These are phyloP conservation scores for Drosophila fulvimacula DNA, from an alignment of 2,888 invertebrate genomes.

Conservation along the genomic window DNA sequence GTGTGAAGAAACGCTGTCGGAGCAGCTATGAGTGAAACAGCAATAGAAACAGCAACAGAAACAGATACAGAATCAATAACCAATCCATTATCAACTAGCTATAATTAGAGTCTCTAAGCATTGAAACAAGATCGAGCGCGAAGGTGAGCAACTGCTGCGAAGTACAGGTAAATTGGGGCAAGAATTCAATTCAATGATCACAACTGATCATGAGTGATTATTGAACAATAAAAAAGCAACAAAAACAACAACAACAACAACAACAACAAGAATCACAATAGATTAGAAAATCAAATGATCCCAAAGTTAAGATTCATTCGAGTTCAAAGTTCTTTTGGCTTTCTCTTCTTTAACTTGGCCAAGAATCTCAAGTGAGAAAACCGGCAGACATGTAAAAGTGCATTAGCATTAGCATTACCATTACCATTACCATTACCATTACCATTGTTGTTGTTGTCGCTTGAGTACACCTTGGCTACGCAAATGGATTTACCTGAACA, in stretches of 20 bases:
- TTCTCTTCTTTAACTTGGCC: constrained; percentile 7
- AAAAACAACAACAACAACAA: too few species aligned
- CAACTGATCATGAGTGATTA: neutral
- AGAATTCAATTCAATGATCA: constrained; percentile 5
- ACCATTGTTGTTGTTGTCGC: constrained; percentile 10
- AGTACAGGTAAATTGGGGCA: constrained; percentile 7
- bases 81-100: constrained; percentile 29
- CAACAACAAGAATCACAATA: neutral
- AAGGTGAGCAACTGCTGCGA: constrained; percentile 30
- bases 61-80: constrained; percentile 21
- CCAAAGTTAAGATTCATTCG: neutral
- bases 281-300: neutral
- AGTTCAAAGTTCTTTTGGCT: constrained; percentile 25
- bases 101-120: constrained; percentile 26
- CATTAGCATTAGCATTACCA: constrained; percentile 17
- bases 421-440: neutral
- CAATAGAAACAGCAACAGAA: neutral
- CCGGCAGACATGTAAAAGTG: constrained; percentile 4
- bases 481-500: constrained; percentile 20
- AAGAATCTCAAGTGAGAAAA: neutral
- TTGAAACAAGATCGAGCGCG: constrained; percentile 25
- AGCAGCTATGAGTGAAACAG: neutral
- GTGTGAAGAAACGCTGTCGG: neutral
- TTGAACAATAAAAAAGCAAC: neutral
- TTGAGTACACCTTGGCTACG: constrained; percentile 10